Evolutionary conservation across 2,888 invertebrate genomes (phyloP), one percentile per base, ranked within the genome.

Genomic region (Ametastegia equiseti): DNA sequence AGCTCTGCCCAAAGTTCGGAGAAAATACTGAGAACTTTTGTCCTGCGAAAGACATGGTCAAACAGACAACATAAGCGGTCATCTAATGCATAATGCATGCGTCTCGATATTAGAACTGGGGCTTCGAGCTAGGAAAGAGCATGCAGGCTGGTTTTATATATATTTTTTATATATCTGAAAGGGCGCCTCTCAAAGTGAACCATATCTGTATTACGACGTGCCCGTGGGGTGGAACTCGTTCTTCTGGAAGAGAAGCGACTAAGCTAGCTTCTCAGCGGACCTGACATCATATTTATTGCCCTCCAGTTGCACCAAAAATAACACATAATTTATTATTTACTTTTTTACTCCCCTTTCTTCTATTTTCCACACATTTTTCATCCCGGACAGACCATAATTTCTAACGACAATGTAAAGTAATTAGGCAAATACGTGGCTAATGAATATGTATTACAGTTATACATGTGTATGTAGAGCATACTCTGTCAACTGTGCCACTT

Each of bases 191-290:
- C 83, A 85, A 86, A 85, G 85, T 83, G 83, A 84, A 84, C 83
- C 84, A 83, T 83, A 80, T 81, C 81, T 83, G 60, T 78, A 78
- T 78, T 63, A 78, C 78, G 78, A 78, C 77, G 75, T n/a, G n/a
- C n/a, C n/a, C n/a, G n/a, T 83, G 82, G 86, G 86, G 86, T 86
- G 85, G 78, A 67, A 86, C 80, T 84, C 86, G 82, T 79, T 87
- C 86, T 88, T 86, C 85, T 86, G 86, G 86, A 88, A 87, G 86
- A 86, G 84, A 86, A 86, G 84, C 85, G 82, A 86, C 85, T 84
- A 85, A 87, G 85, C 86, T 86, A 85, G 82, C 84, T 85, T 81
- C 83, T 83, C 82, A 83, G 67, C 84, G 85, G 85, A 86, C 84
- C 83, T 85, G 86, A 86, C 84, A 83, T 82, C 71, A 84, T 85